Percentiles rank a stretch among this genome's conserved stretches.
These are phyloP conservation scores for Eulimnadia texana DNA, from an alignment of 1,140 invertebrate species.

Conservation along the genomic window DNA sequence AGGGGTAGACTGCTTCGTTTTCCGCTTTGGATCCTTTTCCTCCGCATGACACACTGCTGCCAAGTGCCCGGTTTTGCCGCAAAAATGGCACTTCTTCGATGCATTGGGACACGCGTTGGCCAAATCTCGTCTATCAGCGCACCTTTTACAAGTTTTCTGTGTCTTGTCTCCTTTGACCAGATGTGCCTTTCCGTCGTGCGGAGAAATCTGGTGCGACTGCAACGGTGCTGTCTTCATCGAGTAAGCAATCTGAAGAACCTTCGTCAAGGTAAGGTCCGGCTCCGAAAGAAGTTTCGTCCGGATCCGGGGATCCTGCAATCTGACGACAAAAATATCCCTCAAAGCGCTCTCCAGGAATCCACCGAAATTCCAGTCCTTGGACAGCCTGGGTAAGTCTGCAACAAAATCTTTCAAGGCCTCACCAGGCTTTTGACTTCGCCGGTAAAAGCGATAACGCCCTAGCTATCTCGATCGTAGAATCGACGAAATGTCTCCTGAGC, in stretches of 20 bases:
- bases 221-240: not conserved
- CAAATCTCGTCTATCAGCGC: not conserved
- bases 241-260: not conserved
- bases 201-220: not conserved
- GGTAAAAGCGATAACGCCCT: conserved; percentile 18
- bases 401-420: conserved; percentile 20
- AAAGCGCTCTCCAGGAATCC: conserved; percentile 16
- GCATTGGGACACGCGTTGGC: not conserved
- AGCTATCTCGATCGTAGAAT: conserved; percentile 6
- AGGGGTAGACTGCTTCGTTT: not conserved
- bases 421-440: conserved; percentile 17
- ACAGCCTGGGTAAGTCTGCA: conserved; percentile 18
- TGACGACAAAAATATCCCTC: conserved; percentile 19
- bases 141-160: not conserved
- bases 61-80: not conserved
- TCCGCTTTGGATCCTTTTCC: not conserved
- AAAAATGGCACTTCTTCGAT: not conserved
- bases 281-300: conserved; percentile 1
- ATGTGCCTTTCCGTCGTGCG: not conserved
- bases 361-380: conserved; percentile 20
- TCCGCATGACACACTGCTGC: not conserved
- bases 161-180: not conserved
- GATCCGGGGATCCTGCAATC: conserved; percentile 8
- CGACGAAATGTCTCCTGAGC: conserved; percentile 3
- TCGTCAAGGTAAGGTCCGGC: not conserved